A percentile compares a stretch with the other conserved stretches of the same genome.
Conservation (phyloP, 2,113 vertebrate genomes). For the Mastomys coucha region DNA sequence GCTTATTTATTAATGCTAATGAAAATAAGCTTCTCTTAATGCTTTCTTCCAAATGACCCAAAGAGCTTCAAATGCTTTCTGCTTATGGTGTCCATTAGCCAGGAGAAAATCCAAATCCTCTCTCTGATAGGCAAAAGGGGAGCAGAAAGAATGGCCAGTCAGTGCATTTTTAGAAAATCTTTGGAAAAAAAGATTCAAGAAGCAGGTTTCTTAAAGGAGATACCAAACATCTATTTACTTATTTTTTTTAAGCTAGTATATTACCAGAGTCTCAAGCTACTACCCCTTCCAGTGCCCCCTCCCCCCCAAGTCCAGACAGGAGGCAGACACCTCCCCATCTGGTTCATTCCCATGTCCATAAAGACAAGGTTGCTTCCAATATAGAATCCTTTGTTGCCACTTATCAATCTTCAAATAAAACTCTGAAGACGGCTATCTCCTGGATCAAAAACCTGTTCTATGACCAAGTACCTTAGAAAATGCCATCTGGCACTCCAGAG, state of each 20-base stretch:
- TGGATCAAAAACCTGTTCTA: conserved; percentile 75
- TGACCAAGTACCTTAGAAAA: conserved; percentile 71
- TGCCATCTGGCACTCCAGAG: conserved; percentile 74
- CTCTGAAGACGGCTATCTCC: neutral
- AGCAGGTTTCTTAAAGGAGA: conserved; percentile 56
- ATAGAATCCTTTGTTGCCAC: conserved; percentile 10
- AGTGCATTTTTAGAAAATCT: conserved; percentile 34
- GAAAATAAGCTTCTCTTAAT: conserved; percentile 38
- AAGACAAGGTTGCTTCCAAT: neutral
- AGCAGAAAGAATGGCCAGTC: neutral
- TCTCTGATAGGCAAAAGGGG: conserved; percentile 39
- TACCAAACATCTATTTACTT: neutral
- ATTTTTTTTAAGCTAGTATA: neutral
- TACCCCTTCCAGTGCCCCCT: no score
- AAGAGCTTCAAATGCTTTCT: conserved; percentile 48
- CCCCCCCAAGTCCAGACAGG: neutral
- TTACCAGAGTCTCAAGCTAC: conserved; percentile 23
- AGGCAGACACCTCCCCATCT: neutral
- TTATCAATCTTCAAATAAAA: conserved; percentile 56
- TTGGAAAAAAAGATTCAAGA: neutral
- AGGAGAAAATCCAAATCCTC: conserved; percentile 20
- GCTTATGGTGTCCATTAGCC: neutral
- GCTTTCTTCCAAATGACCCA: conserved; percentile 17
- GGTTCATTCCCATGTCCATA: conserved; percentile 25
- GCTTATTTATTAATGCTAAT: conserved; percentile 38